Evolutionary conservation across 2,888 invertebrate species (phyloP), one percentile per base, ranked within the genome.

Genomic region (Tineola bisselliella): DNA sequence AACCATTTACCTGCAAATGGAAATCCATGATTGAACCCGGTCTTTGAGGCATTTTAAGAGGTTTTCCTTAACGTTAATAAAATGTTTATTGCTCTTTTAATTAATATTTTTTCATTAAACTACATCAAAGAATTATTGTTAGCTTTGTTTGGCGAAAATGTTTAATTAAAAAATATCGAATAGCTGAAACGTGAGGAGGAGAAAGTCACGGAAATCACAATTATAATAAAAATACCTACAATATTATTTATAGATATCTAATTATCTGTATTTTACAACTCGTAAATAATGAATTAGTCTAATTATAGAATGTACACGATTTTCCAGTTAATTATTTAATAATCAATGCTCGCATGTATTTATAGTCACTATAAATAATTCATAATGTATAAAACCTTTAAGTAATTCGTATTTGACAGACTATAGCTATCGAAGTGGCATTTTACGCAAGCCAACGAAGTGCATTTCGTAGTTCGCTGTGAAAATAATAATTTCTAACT

Each of bases 1-100:
- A 25, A 18, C 54, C 54, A 54, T 25, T 54, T 54, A 25, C 54
- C 54, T 54, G 19, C 8, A 54, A 54, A 54, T 54, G 18, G 54
- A 54, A 12, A 48, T 48, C 10, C 48, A 48, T 13, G 48, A 48
- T 48, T 48, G 48, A 48, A 48, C 3, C 48, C 48, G 48, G 15
- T 38, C 18, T 54, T 54, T 18, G 25, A 58, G 13, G 15, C 17
- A 19, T 56, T 56, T 25, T 25, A 25, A 56, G 31, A 56, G 31
- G 13, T 30, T 30, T 18, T 19, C 18, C 19, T 52, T 56, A 6
- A 6, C 25, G 25, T 8, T 56, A 30, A 30, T 11, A 11, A 13
- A 18, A 18, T 52, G 19, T 52, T 52, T 52, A 18, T 52, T 17
- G 13, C 18, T 52, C 11, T 56, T 25, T 56, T 56, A 25, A 56